Percentiles rank a stretch among this genome's conserved stretches.
These are phyloP conservation scores for Lapara coniferarum DNA, from an alignment of 2,888 invertebrate species.

Conservation along the genomic window DNA sequence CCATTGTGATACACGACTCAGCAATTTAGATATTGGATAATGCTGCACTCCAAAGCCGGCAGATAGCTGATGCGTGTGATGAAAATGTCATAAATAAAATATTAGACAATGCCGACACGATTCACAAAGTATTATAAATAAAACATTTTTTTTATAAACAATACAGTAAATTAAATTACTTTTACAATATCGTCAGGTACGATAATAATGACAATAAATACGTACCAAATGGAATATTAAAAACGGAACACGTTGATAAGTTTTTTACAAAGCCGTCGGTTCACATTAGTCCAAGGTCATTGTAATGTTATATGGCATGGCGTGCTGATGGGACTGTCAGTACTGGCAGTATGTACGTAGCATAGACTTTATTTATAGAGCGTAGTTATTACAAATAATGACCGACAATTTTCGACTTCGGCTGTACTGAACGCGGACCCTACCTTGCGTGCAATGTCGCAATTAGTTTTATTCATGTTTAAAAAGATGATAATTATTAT, in stretches of 20 bases:
- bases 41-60: conserved; percentile 10
- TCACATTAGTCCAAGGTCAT: no score
- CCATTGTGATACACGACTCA: neutral
- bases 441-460: neutral
- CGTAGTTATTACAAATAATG: conserved; percentile 13
- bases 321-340: no score
- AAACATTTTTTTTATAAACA: no score
- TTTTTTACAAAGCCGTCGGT: no score
- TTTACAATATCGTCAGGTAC: no score
- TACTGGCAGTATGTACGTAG: neutral
- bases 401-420: conserved; percentile 13
- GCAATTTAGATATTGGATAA: conserved; percentile 14
- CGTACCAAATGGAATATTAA: no score
- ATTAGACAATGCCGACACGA: neutral
- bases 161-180: no score
- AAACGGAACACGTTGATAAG: no score
- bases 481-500: neutral
- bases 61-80: conserved; percentile 5
- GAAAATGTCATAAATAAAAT: neutral
- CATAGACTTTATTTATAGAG: neutral
- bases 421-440: neutral
- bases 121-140: neutral
- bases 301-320: no score
- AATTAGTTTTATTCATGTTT: neutral
- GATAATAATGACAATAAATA: no score